phyloP scores from a whole-genome alignment of 2,797 vertebrate species.

The Cirrhinus molitorella region DNA sequence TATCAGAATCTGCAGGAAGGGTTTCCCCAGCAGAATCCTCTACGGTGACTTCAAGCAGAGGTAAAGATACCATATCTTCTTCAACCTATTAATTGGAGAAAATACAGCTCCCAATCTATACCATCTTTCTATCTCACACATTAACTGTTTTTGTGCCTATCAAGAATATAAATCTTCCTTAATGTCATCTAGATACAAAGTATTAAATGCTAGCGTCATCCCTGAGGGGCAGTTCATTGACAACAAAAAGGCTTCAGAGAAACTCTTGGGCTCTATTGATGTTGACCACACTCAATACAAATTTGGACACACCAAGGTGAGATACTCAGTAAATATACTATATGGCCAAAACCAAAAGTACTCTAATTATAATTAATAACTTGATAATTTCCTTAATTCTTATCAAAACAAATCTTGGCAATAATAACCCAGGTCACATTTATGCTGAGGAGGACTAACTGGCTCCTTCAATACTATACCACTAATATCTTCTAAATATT shows the following conservation, averaged over 20 bases:
- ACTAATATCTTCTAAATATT: not conserved
- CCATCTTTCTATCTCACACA: no score
- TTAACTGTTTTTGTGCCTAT: no score
- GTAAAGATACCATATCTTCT: slow-evolving; percentile 44
- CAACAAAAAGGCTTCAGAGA: slow-evolving; percentile 80
- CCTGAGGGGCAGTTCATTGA: slow-evolving; percentile 91
- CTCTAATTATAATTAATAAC: no score
- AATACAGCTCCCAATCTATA: not conserved
- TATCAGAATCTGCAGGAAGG: slow-evolving; percentile 17
- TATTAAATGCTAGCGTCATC: slow-evolving; percentile 89
- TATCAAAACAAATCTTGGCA: no score
- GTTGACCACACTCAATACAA: slow-evolving; percentile 69
- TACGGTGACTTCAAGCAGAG: slow-evolving; percentile 60
- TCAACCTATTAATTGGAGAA: not conserved
- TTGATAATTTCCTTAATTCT: no score
- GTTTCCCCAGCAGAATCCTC: not conserved
- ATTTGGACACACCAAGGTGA: slow-evolving; percentile 90
- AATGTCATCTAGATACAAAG: slow-evolving; percentile 78
- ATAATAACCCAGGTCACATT: no score
- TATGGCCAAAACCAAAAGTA: not conserved
- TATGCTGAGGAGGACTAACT: no score
- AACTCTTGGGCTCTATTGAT: slow-evolving; percentile 85
- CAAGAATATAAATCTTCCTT: no score
- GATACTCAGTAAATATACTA: not conserved
- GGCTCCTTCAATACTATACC: no score